Conservation (phyloP, 2,888 invertebrate genomes). For the Andrena minutula region DNA sequence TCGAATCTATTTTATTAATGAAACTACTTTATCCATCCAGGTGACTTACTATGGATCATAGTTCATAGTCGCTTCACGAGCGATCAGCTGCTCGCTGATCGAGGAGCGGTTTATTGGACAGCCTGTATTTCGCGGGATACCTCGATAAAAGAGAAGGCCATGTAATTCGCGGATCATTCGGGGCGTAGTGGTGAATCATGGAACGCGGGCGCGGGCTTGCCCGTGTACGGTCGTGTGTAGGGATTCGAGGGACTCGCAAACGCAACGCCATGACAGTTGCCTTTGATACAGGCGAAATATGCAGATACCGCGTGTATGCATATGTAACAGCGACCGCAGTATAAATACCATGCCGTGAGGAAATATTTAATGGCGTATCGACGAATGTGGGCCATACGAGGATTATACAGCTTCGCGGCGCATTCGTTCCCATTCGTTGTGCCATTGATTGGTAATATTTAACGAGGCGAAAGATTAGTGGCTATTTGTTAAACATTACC, state of each 20-base stretch:
- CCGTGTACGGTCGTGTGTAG: no score
- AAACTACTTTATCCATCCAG: no score
- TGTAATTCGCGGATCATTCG: neutral
- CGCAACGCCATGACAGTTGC: conserved; percentile 11
- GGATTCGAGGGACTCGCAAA: conserved; percentile 23
- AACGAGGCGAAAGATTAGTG: conserved; percentile 9
- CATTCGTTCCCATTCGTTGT: conserved; percentile 1
- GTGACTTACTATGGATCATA: no score
- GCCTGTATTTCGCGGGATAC: conserved; percentile 31
- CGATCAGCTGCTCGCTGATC: neutral
- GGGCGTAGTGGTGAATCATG: neutral
- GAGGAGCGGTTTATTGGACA: neutral
- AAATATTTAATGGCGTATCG: conserved; percentile 55
- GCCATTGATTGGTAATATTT: conserved; percentile 6
- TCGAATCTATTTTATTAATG: neutral
- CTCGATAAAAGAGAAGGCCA: conserved; percentile 9
- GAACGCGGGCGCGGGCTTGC: neutral
- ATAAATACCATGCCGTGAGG: conserved; percentile 43
- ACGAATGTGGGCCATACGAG: conserved; percentile 33
- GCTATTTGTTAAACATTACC: neutral
- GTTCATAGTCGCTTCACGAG: neutral
- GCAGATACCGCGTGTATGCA: conserved; percentile 37
- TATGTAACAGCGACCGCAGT: conserved; percentile 37
- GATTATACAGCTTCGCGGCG: conserved; percentile 27
- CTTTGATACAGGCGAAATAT: conserved; percentile 44